Evolutionary conservation across 2,113 vertebrate genomes (phyloP).

Genomic region (Halichoerus grypus): DNA sequence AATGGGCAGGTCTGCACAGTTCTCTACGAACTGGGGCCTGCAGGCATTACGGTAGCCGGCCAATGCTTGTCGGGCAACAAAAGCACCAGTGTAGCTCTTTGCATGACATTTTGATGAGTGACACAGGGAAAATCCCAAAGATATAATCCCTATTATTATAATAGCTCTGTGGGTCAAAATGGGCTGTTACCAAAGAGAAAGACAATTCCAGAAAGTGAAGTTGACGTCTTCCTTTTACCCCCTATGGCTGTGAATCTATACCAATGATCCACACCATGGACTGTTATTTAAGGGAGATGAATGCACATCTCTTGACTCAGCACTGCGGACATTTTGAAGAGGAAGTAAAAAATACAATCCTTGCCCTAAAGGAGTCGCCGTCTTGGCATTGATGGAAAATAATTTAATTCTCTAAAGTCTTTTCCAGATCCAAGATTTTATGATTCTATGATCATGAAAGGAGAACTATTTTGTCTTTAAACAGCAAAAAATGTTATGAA

Average conservation of each 20-base stretch:
- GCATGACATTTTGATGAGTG: constrained; percentile 48
- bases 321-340: constrained; percentile 4
- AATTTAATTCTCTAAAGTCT: constrained; percentile 63
- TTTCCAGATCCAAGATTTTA: constrained; percentile 44
- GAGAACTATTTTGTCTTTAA: constrained; percentile 64
- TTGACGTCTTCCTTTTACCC: not conserved
- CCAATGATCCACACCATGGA: not conserved
- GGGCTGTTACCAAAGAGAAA: not conserved
- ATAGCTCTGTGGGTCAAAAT: not conserved
- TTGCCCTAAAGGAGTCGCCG: not conserved
- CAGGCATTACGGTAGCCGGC: constrained; percentile 10
- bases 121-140: constrained; percentile 52
- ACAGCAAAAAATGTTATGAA: constrained; percentile 41
- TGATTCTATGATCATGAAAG: constrained; percentile 47
- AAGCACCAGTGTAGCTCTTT: constrained; percentile 28
- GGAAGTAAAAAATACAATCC: constrained; percentile 29
- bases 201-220: not conserved
- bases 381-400: not conserved
- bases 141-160: constrained; percentile 24
- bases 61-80: constrained; percentile 22
- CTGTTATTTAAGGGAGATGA: not conserved
- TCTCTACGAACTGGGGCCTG: not conserved
- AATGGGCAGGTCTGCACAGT: not conserved
- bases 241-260: not conserved
- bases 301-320: constrained; percentile 31